These are phyloP conservation scores for Porites australiensis DNA, from an alignment of 64 coral and sea anemone species.

Conservation along the genomic window DNA sequence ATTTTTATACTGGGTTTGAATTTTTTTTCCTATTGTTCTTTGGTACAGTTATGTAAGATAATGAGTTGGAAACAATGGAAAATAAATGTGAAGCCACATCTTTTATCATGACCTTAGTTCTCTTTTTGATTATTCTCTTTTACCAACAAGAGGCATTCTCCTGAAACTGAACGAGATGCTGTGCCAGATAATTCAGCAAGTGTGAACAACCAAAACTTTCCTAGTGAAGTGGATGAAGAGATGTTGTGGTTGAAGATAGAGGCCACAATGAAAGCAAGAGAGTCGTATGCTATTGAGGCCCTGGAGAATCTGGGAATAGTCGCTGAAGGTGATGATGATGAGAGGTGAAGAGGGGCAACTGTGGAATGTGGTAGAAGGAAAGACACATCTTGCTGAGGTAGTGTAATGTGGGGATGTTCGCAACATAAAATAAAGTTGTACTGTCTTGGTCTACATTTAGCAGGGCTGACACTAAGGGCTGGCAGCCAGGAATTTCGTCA, in stretches of 20 bases:
- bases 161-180: not conserved
- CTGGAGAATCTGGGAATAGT: conserved; percentile 91
- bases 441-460: too few relatives aligned
- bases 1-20: too few relatives aligned
- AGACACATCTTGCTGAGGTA: conserved; percentile 51
- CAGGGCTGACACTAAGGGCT: too few relatives aligned
- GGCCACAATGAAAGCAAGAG: conserved; percentile 64
- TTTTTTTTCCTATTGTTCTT: too few relatives aligned
- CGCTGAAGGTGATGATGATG: conserved; percentile 68
- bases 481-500: too few relatives aligned
- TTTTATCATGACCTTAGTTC: not conserved
- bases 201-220: not conserved
- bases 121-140: not conserved
- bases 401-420: not conserved
- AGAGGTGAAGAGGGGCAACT: conserved; percentile 74
- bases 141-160: conserved; percentile 58
- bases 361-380: conserved; percentile 86
- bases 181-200: not conserved
- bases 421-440: too few relatives aligned
- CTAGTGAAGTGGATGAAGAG: conserved; percentile 25
- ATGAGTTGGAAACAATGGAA: too few relatives aligned
- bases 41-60: too few relatives aligned
- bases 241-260: conserved; percentile 71
- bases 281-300: conserved; percentile 55
- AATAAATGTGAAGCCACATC: too few relatives aligned